Conservation (phyloP, 2,113 vertebrate species). For the Oncorhynchus mykiss region DNA sequence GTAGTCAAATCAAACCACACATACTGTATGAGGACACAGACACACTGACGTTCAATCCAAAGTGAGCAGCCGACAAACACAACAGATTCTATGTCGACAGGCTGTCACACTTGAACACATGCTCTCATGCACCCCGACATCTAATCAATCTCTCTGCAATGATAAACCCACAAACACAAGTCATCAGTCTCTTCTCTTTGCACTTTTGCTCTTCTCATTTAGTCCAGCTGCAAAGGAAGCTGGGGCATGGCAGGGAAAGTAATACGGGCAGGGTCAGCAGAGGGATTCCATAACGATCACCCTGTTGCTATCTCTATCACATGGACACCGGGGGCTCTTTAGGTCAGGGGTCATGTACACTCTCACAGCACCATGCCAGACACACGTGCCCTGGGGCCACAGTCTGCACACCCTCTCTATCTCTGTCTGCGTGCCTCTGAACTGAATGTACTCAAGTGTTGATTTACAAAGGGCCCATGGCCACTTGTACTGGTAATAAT, state of each 20-base stretch:
- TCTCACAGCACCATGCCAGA: constrained; percentile 28
- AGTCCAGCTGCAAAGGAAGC: constrained; percentile 10
- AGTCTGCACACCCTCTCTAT: constrained; percentile 3
- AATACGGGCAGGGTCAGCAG: neutral
- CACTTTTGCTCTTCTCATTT: constrained; percentile 43
- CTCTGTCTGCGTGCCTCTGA: constrained; percentile 11
- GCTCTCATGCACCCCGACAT: constrained; percentile 20
- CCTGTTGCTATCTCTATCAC: constrained; percentile 31
- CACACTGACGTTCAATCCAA: no score
- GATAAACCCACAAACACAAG: constrained; percentile 12
- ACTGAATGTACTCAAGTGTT: constrained; percentile 14
- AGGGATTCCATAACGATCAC: constrained; percentile 37
- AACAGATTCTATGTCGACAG: neutral
- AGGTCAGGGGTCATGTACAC: constrained; percentile 61
- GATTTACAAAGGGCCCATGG: constrained; percentile 17
- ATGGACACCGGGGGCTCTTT: constrained; percentile 40
- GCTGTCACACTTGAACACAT: constrained; percentile 27
- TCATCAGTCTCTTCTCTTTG: constrained; percentile 14
- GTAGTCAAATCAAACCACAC: no score
- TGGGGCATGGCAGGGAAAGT: constrained; percentile 12
- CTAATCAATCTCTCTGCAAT: constrained; percentile 38
- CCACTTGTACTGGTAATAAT: no score
- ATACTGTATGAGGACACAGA: no score
- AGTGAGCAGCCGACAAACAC: neutral
- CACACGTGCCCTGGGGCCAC: constrained; percentile 27